A percentile compares a stretch with the other conserved stretches of the same genome.
Conservation (phyloP, 1,140 invertebrate species). For the Gyrodactylus bullatarudis region DNA sequence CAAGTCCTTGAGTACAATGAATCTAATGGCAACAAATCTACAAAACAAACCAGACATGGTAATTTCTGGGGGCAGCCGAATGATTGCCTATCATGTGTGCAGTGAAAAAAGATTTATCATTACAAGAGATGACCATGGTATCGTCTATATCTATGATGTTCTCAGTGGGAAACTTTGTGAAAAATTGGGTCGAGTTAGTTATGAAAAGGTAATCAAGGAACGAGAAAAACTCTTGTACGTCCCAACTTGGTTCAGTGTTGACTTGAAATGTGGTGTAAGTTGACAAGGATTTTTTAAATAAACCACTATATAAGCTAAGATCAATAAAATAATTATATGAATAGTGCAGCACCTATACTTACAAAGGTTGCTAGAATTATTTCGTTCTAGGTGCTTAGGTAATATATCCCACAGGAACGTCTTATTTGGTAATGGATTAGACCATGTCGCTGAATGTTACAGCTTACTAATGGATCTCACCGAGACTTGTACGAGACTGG, state of each 20-base stretch:
- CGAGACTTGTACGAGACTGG: no score
- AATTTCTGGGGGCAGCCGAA: slow-evolving; percentile 42
- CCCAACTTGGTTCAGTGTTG: slow-evolving; percentile 95
- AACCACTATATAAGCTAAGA: not conserved
- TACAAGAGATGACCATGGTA: slow-evolving; percentile 74
- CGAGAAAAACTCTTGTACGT: slow-evolving; percentile 69
- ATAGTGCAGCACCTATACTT: no score
- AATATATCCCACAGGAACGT: no score
- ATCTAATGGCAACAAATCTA: slow-evolving; percentile 2
- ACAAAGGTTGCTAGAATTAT: no score
- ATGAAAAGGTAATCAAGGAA: slow-evolving; percentile 69
- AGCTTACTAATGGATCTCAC: no score
- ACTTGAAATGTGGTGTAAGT: slow-evolving; percentile 62
- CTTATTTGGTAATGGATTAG: no score
- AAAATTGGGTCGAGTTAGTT: slow-evolving; percentile 50
- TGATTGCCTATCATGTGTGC: slow-evolving; percentile 52
- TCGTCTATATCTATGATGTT: slow-evolving; percentile 87
- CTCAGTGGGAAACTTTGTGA: slow-evolving; percentile 29
- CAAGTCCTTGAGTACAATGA: slow-evolving; percentile 6
- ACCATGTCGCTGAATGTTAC: no score
- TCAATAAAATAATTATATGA: no score
- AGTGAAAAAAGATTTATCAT: slow-evolving; percentile 84
- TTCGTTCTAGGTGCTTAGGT: no score
- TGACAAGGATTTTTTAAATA: not conserved
- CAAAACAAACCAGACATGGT: not conserved